Base-by-base conservation (phyloP, 2,113 vertebrate species). In the Myxocyprinus asiaticus region DNA sequence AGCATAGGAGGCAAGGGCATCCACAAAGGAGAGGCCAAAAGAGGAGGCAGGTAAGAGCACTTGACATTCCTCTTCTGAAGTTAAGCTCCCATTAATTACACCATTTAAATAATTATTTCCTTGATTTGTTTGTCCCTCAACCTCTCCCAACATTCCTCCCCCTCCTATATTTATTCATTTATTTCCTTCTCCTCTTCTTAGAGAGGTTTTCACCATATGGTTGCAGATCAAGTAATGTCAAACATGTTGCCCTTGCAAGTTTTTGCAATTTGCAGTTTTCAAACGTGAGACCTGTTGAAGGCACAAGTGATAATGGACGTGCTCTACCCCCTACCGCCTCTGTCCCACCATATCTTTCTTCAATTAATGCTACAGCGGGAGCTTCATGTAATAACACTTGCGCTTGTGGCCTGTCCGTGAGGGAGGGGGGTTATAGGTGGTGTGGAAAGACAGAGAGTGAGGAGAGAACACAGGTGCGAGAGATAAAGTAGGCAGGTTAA, bases 221-320 rank as follows among this genome's bases (percentile, higher is more conserved):
- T 96, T 95, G 94, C 92, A 94, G 95, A 95, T 98, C 96, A 96
- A 95, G 96, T 92, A 91, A 96, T 96, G 97, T 97, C 96, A 98
- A 98, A 96, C 93, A 98, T 98, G 98, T 98, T 98, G 95, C 96
- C 98, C 98, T 98, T 93, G 92, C 94, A 98, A 98, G 96, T 98
- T 99, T 99, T 97, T 96, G 96, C 95, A 98, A 99, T 99, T 99
- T 99, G 94, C 98, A 98, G 97, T 98, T 98, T 97, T 95, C 93
- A 94, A 92, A 97, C 87, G 95, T 97, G 97, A 96, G 94, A 99
- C 98, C 96, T 99, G 98, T 99, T 99, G 98, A 98, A 98, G 96
- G 96, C 95, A 91, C 90, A 98, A 98, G 97, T 98, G 98, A 98
- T 98, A 99, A 99, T 99, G 95, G 97, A 96, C 95, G 96, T 93